Evolutionary conservation across 92 coral and sea anemone species (phyloP).

Genomic region (Micromussa lordhowensis): DNA sequence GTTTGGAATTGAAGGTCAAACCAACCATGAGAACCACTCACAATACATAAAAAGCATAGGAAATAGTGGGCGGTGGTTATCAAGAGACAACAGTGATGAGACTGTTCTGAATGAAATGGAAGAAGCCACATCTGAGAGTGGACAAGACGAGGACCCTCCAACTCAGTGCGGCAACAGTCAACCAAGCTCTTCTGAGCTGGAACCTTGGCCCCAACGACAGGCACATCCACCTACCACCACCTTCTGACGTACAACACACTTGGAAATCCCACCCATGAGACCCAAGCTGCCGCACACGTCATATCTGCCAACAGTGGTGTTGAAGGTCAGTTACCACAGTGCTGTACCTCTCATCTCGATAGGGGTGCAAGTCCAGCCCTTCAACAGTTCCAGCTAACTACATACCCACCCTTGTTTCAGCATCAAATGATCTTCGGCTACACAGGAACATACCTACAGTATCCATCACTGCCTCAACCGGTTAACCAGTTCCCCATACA

Average conservation of each 20-base stretch:
- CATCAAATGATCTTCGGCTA: slow-evolving; percentile 17
- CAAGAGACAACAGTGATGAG: too few relatives aligned
- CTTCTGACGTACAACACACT: slow-evolving; percentile 20
- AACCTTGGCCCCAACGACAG: slow-evolving; percentile 15
- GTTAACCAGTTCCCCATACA: slow-evolving; percentile 15
- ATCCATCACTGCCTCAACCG: background rate
- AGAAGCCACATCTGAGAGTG: too few relatives aligned
- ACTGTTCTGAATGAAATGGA: too few relatives aligned
- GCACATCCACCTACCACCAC: slow-evolving; percentile 15
- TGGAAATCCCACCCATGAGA: slow-evolving; percentile 21
- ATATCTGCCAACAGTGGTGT: background rate
- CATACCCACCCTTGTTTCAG: background rate
- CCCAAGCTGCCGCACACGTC: slow-evolving; percentile 9
- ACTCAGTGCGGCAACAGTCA: background rate
- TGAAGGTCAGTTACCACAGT: slow-evolving; percentile 19
- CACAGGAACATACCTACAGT: slow-evolving; percentile 4
- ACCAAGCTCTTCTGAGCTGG: background rate
- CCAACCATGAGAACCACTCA: too few relatives aligned
- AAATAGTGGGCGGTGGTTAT: too few relatives aligned
- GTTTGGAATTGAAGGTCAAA: too few relatives aligned
- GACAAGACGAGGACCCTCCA: too few relatives aligned
- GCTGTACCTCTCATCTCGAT: background rate
- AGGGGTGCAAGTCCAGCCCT: slow-evolving; percentile 14
- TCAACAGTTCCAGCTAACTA: slow-evolving; percentile 6
- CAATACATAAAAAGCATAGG: too few relatives aligned